phyloP scores from a whole-genome alignment of 2,113 vertebrate species.

The Pedetes capensis region DNA sequence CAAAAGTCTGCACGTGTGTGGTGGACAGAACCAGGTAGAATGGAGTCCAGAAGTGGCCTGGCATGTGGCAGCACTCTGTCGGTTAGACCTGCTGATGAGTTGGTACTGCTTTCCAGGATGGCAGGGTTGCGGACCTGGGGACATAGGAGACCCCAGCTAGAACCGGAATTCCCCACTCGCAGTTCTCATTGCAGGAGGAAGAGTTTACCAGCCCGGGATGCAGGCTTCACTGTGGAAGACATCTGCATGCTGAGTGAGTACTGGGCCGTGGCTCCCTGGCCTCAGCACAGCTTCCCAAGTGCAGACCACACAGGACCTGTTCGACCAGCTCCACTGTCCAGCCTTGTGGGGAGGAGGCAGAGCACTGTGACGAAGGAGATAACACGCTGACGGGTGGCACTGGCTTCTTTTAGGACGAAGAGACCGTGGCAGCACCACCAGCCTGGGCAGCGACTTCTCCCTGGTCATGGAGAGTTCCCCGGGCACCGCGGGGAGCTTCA shows the following conservation, averaged over 20 bases:
- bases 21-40: neutral
- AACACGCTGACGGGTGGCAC: neutral
- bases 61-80: neutral
- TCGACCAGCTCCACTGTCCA: neutral
- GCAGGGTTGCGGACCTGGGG: no score
- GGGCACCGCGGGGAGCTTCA: constrained; percentile 86
- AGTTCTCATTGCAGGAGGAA: constrained; percentile 87
- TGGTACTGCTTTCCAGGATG: neutral
- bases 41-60: neutral
- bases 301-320: neutral
- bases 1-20: neutral
- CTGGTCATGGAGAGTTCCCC: constrained; percentile 92
- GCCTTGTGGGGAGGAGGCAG: neutral
- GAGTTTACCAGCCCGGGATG: constrained; percentile 90
- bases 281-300: neutral
- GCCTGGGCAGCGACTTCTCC: constrained; percentile 96
- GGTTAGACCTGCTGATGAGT: neutral
- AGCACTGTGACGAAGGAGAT: neutral
- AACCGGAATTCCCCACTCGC: neutral
- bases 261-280: neutral
- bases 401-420: constrained; percentile 85
- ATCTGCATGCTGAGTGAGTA: constrained; percentile 96
- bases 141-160: neutral
- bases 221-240: constrained; percentile 93
- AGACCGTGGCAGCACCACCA: constrained; percentile 95